Percentiles rank a stretch among this genome's conserved stretches.
Evolutionary conservation across 2,888 invertebrate genomes (phyloP).

Genomic region (Drosophila eohydei): DNA sequence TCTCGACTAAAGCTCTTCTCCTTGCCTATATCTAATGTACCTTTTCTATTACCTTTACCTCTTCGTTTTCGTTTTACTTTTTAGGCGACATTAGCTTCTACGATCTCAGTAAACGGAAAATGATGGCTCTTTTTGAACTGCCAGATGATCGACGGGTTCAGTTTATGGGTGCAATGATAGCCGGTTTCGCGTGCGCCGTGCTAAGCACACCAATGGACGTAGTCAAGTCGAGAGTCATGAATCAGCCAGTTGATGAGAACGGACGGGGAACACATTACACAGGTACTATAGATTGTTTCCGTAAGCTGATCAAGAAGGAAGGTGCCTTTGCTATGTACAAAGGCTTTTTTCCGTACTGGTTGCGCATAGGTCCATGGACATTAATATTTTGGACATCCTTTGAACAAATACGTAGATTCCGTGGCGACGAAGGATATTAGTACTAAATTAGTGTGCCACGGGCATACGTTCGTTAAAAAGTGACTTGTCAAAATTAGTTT

Average conservation of each 20-base stretch:
- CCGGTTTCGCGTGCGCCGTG: constrained; percentile 86
- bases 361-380: constrained; percentile 55
- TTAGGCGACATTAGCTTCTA: constrained; percentile 91
- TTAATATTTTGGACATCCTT: constrained; percentile 55
- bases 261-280: constrained; percentile 50
- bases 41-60: too few relatives aligned
- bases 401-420: constrained; percentile 40
- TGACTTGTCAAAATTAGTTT: neutral
- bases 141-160: constrained; percentile 85
- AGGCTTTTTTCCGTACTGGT: constrained; percentile 53
- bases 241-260: constrained; percentile 87
- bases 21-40: too few relatives aligned
- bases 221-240: constrained; percentile 95
- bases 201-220: constrained; percentile 94
- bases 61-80: too few relatives aligned
- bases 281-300: constrained; percentile 39
- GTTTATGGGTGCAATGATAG: constrained; percentile 89
- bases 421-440: constrained; percentile 38
- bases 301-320: constrained; percentile 32
- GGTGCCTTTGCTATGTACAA: constrained; percentile 47
- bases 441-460: neutral
- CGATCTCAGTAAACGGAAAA: constrained; percentile 87
- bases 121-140: constrained; percentile 13
- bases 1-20: too few relatives aligned
- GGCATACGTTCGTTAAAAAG: neutral